phyloP scores from a whole-genome alignment of 2,888 invertebrate species.

The Miltochrista miniata region DNA sequence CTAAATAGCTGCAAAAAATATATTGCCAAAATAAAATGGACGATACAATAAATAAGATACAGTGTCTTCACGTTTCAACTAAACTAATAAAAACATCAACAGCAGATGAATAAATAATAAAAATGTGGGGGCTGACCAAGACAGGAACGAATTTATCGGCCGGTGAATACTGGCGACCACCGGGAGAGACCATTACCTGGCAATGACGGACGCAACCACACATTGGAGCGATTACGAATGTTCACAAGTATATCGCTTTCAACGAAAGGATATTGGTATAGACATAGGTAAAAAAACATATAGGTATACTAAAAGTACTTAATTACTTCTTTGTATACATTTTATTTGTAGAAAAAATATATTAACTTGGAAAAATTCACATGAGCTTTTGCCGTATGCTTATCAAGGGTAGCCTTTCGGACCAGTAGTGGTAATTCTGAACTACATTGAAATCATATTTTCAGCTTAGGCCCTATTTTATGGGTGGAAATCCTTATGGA shows the following conservation, averaged over 20 bases:
- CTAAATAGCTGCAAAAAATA: not conserved
- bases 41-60: slow-evolving; percentile 1
- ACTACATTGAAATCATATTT: too few species aligned
- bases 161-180: slow-evolving; percentile 43
- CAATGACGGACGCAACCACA: slow-evolving; percentile 5
- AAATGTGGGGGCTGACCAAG: slow-evolving; percentile 36
- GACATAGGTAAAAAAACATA: too few species aligned
- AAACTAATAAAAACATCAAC: slow-evolving; percentile 27
- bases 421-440: too few species aligned
- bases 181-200: slow-evolving; percentile 32
- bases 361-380: too few species aligned
- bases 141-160: slow-evolving; percentile 17
- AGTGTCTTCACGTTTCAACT: slow-evolving; percentile 14
- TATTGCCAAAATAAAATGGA: not conserved
- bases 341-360: not conserved
- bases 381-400: too few species aligned
- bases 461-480: too few species aligned
- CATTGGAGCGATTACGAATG: not conserved
- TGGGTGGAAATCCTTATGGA: too few species aligned
- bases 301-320: not conserved
- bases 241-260: not conserved
- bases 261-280: not conserved
- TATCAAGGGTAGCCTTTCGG: too few species aligned
- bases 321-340: too few species aligned
- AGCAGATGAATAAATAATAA: slow-evolving; percentile 28